Evolutionary conservation across 2,113 vertebrate genomes (phyloP).

Genomic region (Aegypius monachus): DNA sequence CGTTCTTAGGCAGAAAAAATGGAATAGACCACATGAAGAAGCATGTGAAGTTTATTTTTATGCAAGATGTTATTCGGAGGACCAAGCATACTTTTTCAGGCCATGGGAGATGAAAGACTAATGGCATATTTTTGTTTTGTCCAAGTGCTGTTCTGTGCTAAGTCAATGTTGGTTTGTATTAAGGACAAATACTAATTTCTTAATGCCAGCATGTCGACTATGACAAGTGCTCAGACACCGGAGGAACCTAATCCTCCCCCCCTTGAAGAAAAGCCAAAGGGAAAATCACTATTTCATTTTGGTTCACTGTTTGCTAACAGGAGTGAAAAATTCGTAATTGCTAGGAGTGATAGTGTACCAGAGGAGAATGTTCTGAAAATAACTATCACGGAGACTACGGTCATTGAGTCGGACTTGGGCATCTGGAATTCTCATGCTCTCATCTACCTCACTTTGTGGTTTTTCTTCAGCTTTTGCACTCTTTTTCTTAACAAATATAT

Average conservation of each 20-base stretch:
- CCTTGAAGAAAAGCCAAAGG: constrained; percentile 38
- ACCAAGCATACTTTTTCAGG: background rate
- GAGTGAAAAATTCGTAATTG: constrained; percentile 80
- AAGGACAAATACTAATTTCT: background rate
- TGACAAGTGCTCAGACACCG: fast-evolving
- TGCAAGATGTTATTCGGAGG: background rate
- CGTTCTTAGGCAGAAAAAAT: background rate
- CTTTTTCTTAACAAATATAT: constrained; percentile 98
- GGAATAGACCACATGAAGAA: background rate
- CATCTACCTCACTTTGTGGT: constrained; percentile 87
- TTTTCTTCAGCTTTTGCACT: constrained; percentile 97
- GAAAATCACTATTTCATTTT: constrained; percentile 53
- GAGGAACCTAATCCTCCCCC: background rate
- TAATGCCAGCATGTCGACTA: constrained; percentile 52
- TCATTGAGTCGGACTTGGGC: constrained; percentile 89
- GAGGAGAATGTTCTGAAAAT: constrained; percentile 88
- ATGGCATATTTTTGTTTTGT: fast-evolving
- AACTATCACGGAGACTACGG: constrained; percentile 90
- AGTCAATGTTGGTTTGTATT: background rate
- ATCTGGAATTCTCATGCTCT: constrained; percentile 85
- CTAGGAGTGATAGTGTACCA: constrained; percentile 77
- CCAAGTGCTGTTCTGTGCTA: background rate
- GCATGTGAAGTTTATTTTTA: background rate
- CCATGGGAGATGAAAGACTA: background rate
- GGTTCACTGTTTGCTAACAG: constrained; percentile 69